Base-by-base conservation (phyloP, 2,797 vertebrate genomes). In the Psittacula echo region DNA sequence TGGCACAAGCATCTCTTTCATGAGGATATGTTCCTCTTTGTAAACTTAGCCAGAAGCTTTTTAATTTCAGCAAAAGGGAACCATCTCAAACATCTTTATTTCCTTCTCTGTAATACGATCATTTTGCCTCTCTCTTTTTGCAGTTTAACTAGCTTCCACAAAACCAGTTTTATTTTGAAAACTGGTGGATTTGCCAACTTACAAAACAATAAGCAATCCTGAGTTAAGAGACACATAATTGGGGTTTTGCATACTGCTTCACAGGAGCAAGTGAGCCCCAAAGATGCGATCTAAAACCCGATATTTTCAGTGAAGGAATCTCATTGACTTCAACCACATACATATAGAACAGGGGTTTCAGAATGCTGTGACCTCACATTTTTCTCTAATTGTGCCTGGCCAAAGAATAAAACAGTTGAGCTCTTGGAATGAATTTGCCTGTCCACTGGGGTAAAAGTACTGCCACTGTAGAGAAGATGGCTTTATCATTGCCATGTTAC, bases 41-140 rank as follows among this genome's bases (percentile, higher is more conserved):
- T 71, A 89, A 95, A 91, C 76, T 71, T 56, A 75, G 87, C 93
- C 86, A 97, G 67, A 21, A 95, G 84, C 73, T 78, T 94, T 94
- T 96, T 96, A 76, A 92, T 83, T 96, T 85, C 94, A 94, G 89
- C 65, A 65, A 65, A 73, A 65, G 8, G 26, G 71, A 79, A 74
- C 74, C 74, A 27, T 37, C 87, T 85, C 56, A 42, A 61, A 93
- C 73, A 75, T 93, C 87, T 94, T 83, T 71, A 85, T 96, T 94
- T 51, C 11, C 42, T 78, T 58, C 47, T 39, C 66, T 68, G 23
- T 42, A 78, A 60, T 16, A 41, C 0, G 0, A 66, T 64, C 8
- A 0, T 51, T 88, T 64, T 51, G 27, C 51, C 23, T 67, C 77
- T 70, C 34, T 45, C 14, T 70, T 19, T 32, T 50, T 44, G 11